A percentile compares a stretch with the other conserved stretches of the same genome.
These are phyloP conservation scores for Noctilio leporinus DNA, from an alignment of 2,113 vertebrate species.

Conservation along the genomic window DNA sequence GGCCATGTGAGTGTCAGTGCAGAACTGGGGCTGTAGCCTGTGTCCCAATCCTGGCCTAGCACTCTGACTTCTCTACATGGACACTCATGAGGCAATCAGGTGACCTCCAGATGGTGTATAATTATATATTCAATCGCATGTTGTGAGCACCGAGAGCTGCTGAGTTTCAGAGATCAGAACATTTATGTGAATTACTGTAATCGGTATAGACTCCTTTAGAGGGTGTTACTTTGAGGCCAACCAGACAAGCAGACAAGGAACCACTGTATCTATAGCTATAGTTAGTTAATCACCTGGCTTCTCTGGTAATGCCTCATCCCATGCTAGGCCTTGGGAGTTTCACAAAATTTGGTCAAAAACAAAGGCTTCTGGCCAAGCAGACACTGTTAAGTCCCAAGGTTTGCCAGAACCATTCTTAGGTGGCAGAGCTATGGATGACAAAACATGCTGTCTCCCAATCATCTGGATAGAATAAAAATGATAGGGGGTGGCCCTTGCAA, in stretches of 20 bases:
- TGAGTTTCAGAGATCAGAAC: not conserved
- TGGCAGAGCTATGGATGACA: not conserved
- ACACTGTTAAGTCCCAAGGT: not conserved
- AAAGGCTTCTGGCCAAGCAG: not conserved
- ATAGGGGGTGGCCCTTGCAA: not conserved
- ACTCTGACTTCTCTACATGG: not conserved
- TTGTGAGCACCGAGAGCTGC: not conserved
- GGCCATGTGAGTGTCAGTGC: not conserved
- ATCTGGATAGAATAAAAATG: not conserved
- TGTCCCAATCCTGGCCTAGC: not conserved
- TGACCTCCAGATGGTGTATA: not conserved
- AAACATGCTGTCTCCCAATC: not conserved
- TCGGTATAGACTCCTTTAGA: not conserved
- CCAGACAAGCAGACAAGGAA: not conserved
- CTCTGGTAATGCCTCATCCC: not conserved
- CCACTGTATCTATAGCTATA: not conserved
- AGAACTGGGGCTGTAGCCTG: not conserved
- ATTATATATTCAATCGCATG: not conserved
- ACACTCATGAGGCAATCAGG: not conserved
- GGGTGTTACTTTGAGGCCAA: not conserved
- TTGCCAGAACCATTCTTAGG: not conserved
- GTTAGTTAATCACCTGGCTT: not conserved
- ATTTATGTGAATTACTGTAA: not conserved
- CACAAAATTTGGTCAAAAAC: not conserved
- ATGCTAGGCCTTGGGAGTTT: not conserved